phyloP scores from a whole-genome alignment of 2,888 invertebrate genomes.

The Brachypalpus laphriformis region DNA sequence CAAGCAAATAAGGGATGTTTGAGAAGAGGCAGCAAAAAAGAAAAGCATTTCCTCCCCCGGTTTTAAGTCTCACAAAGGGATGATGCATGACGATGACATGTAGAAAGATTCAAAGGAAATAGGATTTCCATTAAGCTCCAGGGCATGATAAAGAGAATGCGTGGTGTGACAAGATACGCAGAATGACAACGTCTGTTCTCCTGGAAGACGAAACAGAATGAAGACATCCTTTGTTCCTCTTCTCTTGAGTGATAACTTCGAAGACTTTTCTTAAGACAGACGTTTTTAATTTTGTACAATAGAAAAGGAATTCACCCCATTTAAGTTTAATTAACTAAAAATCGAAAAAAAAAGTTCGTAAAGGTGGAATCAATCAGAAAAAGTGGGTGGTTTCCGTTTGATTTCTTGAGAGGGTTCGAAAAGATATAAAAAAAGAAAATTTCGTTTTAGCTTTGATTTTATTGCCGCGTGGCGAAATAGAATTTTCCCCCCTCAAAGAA shows the following conservation, averaged over 20 bases:
- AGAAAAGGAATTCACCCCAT: background rate
- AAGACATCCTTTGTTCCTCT: background rate
- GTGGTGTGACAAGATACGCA: background rate
- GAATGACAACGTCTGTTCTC: constrained; percentile 26
- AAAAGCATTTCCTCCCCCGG: constrained; percentile 15
- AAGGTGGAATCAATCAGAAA: background rate
- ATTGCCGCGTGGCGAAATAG: constrained; percentile 24
- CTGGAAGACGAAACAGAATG: background rate
- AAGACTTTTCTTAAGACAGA: background rate
- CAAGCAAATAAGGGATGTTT: constrained; percentile 63
- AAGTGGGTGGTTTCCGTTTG: constrained; percentile 14
- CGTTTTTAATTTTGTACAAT: background rate
- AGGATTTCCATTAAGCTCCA: constrained; percentile 48
- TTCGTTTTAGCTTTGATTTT: constrained; percentile 57
- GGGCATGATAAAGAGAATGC: background rate
- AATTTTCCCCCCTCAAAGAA: background rate
- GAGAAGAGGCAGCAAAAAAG: background rate
- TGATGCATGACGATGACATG: constrained; percentile 61
- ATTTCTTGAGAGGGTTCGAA: constrained; percentile 11
- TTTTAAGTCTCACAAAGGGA: constrained; percentile 13
- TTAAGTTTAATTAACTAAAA: constrained; percentile 13
- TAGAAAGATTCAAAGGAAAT: constrained; percentile 43
- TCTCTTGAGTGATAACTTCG: background rate
- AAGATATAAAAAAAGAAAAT: constrained; percentile 24
- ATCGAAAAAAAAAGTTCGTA: background rate